Evolutionary conservation across 2,113 vertebrate genomes (phyloP).

Genomic region (Oncorhynchus nerka): DNA sequence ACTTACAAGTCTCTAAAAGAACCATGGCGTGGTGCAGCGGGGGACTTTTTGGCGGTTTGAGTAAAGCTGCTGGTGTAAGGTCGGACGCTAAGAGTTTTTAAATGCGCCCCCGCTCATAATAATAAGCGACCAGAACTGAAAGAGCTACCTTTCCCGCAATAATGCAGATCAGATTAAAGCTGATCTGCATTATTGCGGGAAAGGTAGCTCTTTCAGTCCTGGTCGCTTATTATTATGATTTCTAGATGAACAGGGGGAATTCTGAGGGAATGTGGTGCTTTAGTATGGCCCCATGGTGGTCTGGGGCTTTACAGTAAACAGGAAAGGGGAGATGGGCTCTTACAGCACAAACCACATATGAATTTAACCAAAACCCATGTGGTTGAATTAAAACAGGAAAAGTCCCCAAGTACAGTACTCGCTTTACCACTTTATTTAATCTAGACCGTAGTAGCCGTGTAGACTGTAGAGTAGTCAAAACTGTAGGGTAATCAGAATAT

Average conservation of each 20-base stretch:
- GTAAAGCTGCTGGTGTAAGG: conserved; percentile 36
- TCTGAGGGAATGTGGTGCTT: conserved; percentile 47
- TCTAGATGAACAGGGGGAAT: conserved; percentile 45
- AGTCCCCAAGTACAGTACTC: conserved; percentile 28
- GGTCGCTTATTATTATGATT: conserved; percentile 55
- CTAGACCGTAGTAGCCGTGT: no score
- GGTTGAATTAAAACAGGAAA: conserved; percentile 55
- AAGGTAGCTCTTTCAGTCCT: conserved; percentile 48
- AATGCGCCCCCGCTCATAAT: conserved; percentile 17
- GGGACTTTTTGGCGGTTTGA: conserved; percentile 24
- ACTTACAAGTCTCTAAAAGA: conserved; percentile 42
- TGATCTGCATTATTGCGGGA: conserved; percentile 42
- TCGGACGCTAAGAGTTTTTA: conserved; percentile 16
- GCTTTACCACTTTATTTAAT: conserved; percentile 38
- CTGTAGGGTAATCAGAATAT: no score
- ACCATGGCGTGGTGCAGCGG: conserved; percentile 1
- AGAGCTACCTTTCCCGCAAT: no score
- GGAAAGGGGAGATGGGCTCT: conserved; percentile 49
- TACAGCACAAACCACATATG: conserved; percentile 53
- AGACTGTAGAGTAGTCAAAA: no score
- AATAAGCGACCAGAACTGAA: no score
- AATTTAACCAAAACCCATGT: conserved; percentile 40
- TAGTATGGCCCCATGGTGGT: conserved; percentile 37
- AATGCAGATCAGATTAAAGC: no score
- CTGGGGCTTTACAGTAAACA: conserved; percentile 65